Evolutionary conservation across 2,888 invertebrate genomes (phyloP).

Genomic region (Metacarcinus magister): DNA sequence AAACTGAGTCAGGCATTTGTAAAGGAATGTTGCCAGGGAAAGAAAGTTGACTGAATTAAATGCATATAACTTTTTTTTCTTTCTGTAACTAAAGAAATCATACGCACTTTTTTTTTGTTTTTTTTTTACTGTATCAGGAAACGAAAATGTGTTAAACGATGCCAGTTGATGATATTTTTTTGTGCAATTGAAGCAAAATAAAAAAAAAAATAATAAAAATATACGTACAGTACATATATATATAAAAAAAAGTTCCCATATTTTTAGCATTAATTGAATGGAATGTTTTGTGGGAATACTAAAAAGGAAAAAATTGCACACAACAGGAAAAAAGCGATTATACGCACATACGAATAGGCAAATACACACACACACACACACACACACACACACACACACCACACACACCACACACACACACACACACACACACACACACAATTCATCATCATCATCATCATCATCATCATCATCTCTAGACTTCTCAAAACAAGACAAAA

Average conservation of each 20-base stretch:
- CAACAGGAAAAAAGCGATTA: not conserved
- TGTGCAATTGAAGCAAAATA: not conserved
- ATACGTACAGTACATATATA: no score
- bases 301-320: not conserved
- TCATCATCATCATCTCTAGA: not conserved
- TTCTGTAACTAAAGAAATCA: not conserved
- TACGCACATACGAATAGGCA: not conserved
- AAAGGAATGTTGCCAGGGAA: no score
- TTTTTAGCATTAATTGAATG: not conserved
- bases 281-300: not conserved
- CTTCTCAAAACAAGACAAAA: not conserved
- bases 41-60: not conserved
- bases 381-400: not conserved
- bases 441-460: not conserved
- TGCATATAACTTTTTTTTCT: not conserved
- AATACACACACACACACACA: not conserved
- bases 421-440: constrained; percentile 8
- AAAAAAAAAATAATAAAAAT: not conserved
- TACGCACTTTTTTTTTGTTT: not conserved
- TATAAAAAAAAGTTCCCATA: not conserved
- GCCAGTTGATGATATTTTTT: not conserved
- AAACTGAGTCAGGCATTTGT: no score
- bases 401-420: not conserved
- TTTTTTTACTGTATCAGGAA: no score
- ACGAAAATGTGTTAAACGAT: not conserved